phyloP scores from a whole-genome alignment of 2,797 vertebrate species.

The Acanthurus lineatus region DNA sequence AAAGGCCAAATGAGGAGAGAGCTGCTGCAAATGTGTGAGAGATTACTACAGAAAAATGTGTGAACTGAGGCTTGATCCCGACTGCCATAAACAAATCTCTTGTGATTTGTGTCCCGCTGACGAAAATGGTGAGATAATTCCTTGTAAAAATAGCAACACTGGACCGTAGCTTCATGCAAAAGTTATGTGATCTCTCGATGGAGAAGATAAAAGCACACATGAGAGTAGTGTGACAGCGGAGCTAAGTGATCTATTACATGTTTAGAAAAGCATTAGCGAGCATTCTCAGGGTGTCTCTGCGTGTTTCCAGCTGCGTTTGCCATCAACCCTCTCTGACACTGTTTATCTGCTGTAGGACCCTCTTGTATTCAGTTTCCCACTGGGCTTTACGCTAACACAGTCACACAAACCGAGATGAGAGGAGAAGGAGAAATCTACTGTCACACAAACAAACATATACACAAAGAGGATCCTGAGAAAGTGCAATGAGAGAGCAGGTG shows the following conservation, averaged over 20 bases:
- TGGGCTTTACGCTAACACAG: constrained; percentile 65
- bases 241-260: constrained; percentile 82
- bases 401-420: constrained; percentile 61
- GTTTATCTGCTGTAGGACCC: constrained; percentile 75
- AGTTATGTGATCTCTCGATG: constrained; percentile 31
- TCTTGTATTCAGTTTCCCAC: constrained; percentile 71
- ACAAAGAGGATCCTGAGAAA: constrained; percentile 81
- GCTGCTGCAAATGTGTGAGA: constrained; percentile 7
- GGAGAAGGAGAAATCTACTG: constrained; percentile 73
- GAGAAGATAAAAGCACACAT: constrained; percentile 52
- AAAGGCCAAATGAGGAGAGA: too few species aligned
- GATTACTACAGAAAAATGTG: constrained; percentile 6
- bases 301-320: constrained; percentile 80
- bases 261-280: constrained; percentile 74
- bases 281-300: constrained; percentile 74
- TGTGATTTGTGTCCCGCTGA: constrained; percentile 25
- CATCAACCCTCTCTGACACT: constrained; percentile 65
- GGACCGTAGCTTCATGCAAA: neutral
- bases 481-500: constrained; percentile 84
- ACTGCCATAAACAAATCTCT: constrained; percentile 34
- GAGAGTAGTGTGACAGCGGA: constrained; percentile 59
- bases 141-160: constrained; percentile 10
- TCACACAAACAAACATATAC: constrained; percentile 77
- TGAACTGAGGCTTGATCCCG: constrained; percentile 24
- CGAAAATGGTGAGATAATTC: constrained; percentile 11